Evolutionary conservation across 2,888 invertebrate genomes (phyloP), one percentile per base, ranked within the genome.

Genomic region (Cryptophagus acutangulus): DNA sequence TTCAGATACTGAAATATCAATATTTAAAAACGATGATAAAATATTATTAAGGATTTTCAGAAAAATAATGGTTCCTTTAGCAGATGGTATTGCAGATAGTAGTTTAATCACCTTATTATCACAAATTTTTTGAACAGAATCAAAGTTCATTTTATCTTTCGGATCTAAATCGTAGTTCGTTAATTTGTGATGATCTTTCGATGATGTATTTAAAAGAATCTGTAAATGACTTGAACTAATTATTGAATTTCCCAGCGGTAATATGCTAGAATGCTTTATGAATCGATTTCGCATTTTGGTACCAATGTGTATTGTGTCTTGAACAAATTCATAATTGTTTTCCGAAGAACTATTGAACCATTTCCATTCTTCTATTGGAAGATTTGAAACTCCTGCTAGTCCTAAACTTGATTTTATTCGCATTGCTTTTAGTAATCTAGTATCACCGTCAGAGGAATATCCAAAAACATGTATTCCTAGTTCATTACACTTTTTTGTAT

Each of bases 261-360:
- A 39, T 10, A 52, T 26, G 12, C 49, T 49, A 15, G 51, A 54
- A 2, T 40, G 30, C 35, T 54, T 58, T 18, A 52, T 42, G 17
- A 57, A 24, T 12, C 54, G 38, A 12, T 39, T 46, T 44, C 51
- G 48, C 12, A 58, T 16, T 43, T 57, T 57, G n/a, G 54, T 51
- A 10, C 49, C 51, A 24, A 56, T 47, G 41, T 57, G 57, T 20
- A 58, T 46, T 5, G 49, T 51, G 42, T 58, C 56, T 49, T 56
- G 49, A 17, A 49, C 37, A 17, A 26, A 38, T 26, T 49, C 36
- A 24, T 35, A 18, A 14, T 45, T 36, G 13, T 33, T 36, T 30
- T 47, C 25, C 3, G 43, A 35, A 6, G 37, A 18, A 17, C 41
- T 37, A 17, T 45, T 33, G 37, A 50, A 52, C 46, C 39, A 52